Evolutionary conservation across 2,797 vertebrate genomes (phyloP).

Genomic region (Pogoniulus pusillus): DNA sequence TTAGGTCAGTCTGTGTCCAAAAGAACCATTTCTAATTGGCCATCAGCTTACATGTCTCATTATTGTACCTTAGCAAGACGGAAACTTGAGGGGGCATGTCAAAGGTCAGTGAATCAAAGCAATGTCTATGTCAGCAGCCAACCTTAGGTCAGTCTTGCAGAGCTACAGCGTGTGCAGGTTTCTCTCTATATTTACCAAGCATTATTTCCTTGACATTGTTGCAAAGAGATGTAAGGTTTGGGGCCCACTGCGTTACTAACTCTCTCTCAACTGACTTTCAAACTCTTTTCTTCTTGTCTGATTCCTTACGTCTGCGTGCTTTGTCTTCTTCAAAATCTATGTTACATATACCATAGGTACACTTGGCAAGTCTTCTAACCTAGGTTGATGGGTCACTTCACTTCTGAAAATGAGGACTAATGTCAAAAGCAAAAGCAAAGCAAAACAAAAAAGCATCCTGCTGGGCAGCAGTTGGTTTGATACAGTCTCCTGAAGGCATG

Average conservation of each 20-base stretch:
- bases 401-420: slow-evolving; percentile 32
- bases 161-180: slow-evolving; percentile 43
- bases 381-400: slow-evolving; percentile 1
- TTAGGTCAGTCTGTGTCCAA: slow-evolving; percentile 71
- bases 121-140: slow-evolving; percentile 50
- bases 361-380: background rate
- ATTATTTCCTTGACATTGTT: slow-evolving; percentile 62
- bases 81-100: slow-evolving; percentile 43
- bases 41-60: slow-evolving; percentile 71
- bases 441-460: background rate
- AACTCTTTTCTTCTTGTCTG: slow-evolving; percentile 51
- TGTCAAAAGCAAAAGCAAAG: slow-evolving; percentile 10
- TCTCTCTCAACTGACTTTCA: slow-evolving; percentile 44
- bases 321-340: slow-evolving; percentile 29
- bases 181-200: slow-evolving; percentile 54
- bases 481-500: background rate
- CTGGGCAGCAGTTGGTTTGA: slow-evolving; percentile 6
- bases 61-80: slow-evolving; percentile 59
- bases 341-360: background rate
- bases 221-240: slow-evolving; percentile 54
- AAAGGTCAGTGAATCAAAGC: slow-evolving; percentile 58
- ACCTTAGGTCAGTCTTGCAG: slow-evolving; percentile 55
- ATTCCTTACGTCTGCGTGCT: slow-evolving; percentile 33
- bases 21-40: slow-evolving; percentile 76
- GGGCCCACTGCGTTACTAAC: slow-evolving; percentile 29